Percentiles rank a stretch among this genome's conserved stretches.
Conservation (phyloP, 2,797 vertebrate species). For the Vultur gryphus region DNA sequence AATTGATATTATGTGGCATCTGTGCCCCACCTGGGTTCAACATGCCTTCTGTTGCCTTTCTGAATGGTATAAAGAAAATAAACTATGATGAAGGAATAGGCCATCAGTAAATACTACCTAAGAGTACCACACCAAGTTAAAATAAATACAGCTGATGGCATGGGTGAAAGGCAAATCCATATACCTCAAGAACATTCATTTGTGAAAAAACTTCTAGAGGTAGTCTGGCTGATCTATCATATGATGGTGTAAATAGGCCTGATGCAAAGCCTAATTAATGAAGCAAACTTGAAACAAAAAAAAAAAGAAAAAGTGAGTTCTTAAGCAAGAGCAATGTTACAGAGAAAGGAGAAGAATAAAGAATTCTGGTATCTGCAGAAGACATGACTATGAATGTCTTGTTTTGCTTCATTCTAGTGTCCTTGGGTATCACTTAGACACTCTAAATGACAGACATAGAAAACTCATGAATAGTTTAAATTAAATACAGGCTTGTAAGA, state of each 20-base stretch:
- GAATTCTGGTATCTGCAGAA: background rate
- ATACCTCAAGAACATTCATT: background rate
- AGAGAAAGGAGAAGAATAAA: background rate
- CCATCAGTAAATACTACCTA: background rate
- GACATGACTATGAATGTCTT: background rate
- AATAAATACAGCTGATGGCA: background rate
- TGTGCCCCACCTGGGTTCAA: background rate
- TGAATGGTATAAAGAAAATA: background rate
- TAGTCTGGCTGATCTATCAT: background rate
- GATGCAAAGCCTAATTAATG: background rate
- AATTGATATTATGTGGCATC: background rate
- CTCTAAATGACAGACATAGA: background rate
- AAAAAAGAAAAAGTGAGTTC: background rate
- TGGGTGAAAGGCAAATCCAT: background rate
- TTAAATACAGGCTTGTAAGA: background rate
- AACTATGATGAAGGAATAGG: background rate
- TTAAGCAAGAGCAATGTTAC: background rate
- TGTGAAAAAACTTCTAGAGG: background rate
- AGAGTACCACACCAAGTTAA: background rate
- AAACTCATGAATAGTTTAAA: background rate
- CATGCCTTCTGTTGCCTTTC: background rate
- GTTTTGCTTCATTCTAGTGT: background rate
- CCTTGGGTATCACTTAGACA: background rate
- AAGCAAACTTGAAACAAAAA: background rate
- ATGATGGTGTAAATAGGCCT: background rate